phyloP scores from a whole-genome alignment of 2,113 vertebrate species.

The Toxostoma redivivum region DNA sequence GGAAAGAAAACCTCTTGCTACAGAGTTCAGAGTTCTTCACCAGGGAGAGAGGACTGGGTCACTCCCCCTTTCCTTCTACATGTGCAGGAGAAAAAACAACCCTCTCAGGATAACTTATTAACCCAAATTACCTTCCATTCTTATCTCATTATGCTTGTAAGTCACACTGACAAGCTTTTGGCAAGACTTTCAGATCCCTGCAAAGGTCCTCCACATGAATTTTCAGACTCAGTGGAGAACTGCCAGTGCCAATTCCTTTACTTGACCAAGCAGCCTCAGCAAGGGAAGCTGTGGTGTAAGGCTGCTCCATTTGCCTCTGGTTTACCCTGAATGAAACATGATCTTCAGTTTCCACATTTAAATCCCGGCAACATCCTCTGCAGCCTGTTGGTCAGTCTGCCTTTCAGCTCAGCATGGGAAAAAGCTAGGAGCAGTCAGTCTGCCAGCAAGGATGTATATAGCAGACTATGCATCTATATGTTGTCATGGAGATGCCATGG shows the following conservation, averaged over 20 bases:
- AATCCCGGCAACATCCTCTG: neutral
- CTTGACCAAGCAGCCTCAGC: neutral
- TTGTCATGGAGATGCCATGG: conserved; percentile 55
- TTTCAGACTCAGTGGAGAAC: neutral
- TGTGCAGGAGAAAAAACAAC: neutral
- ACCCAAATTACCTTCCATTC: neutral
- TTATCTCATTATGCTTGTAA: neutral
- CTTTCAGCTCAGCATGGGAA: neutral
- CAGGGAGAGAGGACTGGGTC: neutral
- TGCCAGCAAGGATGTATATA: neutral
- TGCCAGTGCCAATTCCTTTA: neutral
- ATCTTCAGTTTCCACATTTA: neutral
- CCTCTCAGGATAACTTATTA: conserved; percentile 20
- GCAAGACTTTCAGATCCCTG: neutral
- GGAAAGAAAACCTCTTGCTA: neutral
- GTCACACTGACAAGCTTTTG: neutral
- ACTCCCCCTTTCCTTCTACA: neutral
- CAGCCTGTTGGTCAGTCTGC: neutral
- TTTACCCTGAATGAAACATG: neutral
- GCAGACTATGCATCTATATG: neutral
- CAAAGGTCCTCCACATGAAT: neutral
- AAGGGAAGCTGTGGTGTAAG: neutral
- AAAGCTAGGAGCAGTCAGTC: neutral
- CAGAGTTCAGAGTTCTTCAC: neutral
- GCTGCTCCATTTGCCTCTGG: neutral